These are phyloP conservation scores for Drosophila bifasciata DNA, from an alignment of 1,140 invertebrate species.

Conservation along the genomic window DNA sequence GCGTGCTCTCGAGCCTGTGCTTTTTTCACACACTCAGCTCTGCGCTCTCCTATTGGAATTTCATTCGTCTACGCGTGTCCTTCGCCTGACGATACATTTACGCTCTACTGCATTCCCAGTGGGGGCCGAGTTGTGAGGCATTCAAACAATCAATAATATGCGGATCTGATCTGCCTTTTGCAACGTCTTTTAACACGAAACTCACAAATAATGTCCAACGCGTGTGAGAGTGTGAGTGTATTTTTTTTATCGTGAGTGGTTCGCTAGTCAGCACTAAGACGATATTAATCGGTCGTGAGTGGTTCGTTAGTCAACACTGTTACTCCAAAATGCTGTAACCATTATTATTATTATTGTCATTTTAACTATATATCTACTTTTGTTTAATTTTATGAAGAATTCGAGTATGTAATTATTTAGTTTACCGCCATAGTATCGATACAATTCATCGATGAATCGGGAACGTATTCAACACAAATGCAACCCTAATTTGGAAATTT, in stretches of 20 bases:
- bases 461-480: no score
- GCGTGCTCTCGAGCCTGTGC: constrained; percentile 34
- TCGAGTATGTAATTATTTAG: no score
- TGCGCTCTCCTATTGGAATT: constrained; percentile 63
- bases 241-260: constrained; percentile 40
- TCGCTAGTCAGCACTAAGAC: no score
- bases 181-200: constrained; percentile 50
- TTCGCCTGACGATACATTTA: constrained; percentile 14
- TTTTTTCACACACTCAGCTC: constrained; percentile 42
- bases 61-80: constrained; percentile 39
- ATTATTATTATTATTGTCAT: no score
- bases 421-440: no score
- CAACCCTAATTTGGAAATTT: not conserved
- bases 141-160: constrained; percentile 35
- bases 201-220: constrained; percentile 56
- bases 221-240: constrained; percentile 58
- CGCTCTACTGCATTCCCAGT: constrained; percentile 18
- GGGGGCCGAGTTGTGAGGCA: constrained; percentile 1
- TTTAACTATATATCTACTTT: no score
- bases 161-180: constrained; percentile 30
- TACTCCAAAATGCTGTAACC: no score
- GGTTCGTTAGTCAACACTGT: no score
- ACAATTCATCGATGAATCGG: no score
- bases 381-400: no score
- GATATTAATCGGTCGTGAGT: no score